Percentiles rank a stretch among this genome's conserved stretches.
Conservation (phyloP, 1,140 invertebrate genomes). For the Aplysia californica region DNA sequence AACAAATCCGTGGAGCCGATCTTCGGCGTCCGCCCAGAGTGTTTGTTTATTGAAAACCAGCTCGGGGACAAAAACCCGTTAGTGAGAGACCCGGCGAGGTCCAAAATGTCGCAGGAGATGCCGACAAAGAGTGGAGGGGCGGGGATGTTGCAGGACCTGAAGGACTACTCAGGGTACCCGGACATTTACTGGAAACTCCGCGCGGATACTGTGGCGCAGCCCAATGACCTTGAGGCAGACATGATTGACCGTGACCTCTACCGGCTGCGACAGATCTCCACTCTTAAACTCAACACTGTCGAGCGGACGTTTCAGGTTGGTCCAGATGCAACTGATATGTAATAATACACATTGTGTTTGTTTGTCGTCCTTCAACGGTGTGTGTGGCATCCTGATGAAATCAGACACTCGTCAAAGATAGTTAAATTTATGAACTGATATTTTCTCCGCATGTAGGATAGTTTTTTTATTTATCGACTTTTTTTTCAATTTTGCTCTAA, state of each 20-base stretch:
- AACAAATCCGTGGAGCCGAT: too few relatives aligned
- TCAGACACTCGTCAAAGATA: too few relatives aligned
- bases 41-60: conserved; percentile 3
- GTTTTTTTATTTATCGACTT: too few relatives aligned
- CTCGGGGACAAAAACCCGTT: conserved; percentile 14
- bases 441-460: too few relatives aligned
- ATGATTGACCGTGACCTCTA: conserved; percentile 26
- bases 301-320: conserved; percentile 4
- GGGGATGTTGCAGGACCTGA: not conserved
- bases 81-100: not conserved
- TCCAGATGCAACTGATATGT: too few relatives aligned
- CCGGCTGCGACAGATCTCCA: conserved; percentile 12
- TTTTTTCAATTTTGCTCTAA: too few relatives aligned
- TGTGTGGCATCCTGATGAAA: too few relatives aligned
- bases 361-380: too few relatives aligned
- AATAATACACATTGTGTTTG: too few relatives aligned
- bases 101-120: not conserved
- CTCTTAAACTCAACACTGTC: conserved; percentile 21
- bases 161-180: conserved; percentile 15
- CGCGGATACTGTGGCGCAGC: conserved; percentile 1
- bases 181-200: conserved; percentile 21
- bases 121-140: not conserved
- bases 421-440: too few relatives aligned
- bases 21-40: conserved; percentile 10
- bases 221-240: conserved; percentile 10